These are phyloP conservation scores for Pelecanus crispus DNA, from an alignment of 2,113 vertebrate species.

Conservation along the genomic window DNA sequence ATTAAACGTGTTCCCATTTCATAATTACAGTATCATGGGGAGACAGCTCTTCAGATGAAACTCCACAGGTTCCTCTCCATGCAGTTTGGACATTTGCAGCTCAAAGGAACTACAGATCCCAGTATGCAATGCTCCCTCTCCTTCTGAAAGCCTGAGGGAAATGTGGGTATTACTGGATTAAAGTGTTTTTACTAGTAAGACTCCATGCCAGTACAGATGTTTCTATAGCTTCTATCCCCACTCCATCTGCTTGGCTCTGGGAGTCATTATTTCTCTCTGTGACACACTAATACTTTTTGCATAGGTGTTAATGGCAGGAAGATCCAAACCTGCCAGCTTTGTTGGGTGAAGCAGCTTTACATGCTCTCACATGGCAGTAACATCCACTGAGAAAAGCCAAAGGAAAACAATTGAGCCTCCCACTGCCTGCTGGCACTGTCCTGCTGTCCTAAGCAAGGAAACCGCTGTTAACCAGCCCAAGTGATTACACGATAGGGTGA, in stretches of 20 bases:
- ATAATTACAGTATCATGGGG: not conserved
- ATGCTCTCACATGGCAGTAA: fast-evolving
- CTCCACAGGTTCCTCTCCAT: not conserved
- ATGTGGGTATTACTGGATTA: not conserved
- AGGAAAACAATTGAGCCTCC: not conserved
- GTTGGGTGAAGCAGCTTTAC: not conserved
- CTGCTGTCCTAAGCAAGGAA: not conserved
- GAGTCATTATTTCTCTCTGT: not conserved
- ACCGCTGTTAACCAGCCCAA: not conserved
- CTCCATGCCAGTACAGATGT: not conserved
- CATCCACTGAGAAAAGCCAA: not conserved
- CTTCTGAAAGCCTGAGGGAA: not conserved
- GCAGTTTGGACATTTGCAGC: not conserved
- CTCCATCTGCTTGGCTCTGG: not conserved
- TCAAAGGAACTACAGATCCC: not conserved
- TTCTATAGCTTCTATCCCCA: not conserved
- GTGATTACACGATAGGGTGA: not conserved
- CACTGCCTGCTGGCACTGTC: not conserved
- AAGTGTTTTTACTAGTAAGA: not conserved
- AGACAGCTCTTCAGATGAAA: not conserved
- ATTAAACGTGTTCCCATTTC: not conserved
- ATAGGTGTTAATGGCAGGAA: not conserved
- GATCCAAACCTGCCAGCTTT: not conserved
- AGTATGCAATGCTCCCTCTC: not conserved
- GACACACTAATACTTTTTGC: not conserved